These are phyloP conservation scores for Dilophus febrilis DNA, from an alignment of 2,888 invertebrate species.

Conservation along the genomic window DNA sequence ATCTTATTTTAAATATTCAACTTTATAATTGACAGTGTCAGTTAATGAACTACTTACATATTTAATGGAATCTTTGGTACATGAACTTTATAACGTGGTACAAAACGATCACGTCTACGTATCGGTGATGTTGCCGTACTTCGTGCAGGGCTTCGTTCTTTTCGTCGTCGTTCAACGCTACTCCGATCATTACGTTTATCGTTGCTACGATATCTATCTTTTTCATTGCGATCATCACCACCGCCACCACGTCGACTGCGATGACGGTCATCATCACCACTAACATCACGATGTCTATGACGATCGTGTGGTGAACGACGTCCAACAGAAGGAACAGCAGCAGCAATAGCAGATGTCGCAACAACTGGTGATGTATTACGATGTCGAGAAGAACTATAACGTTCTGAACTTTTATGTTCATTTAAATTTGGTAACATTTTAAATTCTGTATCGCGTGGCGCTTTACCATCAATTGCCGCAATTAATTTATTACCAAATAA, in stretches of 20 bases:
- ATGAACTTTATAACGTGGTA: slow-evolving; percentile 71
- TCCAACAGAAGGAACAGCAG: slow-evolving; percentile 5
- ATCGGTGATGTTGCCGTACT: slow-evolving; percentile 30
- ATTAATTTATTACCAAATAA: too few relatives aligned
- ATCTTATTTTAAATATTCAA: too few relatives aligned
- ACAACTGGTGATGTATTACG: slow-evolving; percentile 9
- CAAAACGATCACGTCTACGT: slow-evolving; percentile 43
- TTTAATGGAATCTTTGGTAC: slow-evolving; percentile 78
- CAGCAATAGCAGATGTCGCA: slow-evolving; percentile 13
- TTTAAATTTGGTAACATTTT: too few relatives aligned
- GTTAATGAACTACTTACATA: slow-evolving; percentile 42
- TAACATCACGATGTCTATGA: slow-evolving; percentile 6
- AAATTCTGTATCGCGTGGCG: too few relatives aligned
- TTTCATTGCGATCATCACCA: slow-evolving; percentile 34
- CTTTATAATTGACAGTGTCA: too few relatives aligned
- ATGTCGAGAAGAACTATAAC: slow-evolving; percentile 15
- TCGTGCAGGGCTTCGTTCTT: slow-evolving; percentile 38
- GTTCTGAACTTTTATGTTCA: too few relatives aligned
- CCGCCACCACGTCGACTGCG: slow-evolving; percentile 44
- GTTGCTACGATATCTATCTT: slow-evolving; percentile 23
- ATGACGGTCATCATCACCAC: slow-evolving; percentile 28
- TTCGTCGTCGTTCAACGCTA: too few relatives aligned
- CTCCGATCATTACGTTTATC: slow-evolving; percentile 33
- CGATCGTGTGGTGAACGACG: slow-evolving; percentile 13
- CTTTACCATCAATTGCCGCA: too few relatives aligned